A percentile compares a stretch with the other conserved stretches of the same genome.
These are phyloP conservation scores for Olivierus martensii DNA, from an alignment of 1,140 invertebrate species.

Conservation along the genomic window DNA sequence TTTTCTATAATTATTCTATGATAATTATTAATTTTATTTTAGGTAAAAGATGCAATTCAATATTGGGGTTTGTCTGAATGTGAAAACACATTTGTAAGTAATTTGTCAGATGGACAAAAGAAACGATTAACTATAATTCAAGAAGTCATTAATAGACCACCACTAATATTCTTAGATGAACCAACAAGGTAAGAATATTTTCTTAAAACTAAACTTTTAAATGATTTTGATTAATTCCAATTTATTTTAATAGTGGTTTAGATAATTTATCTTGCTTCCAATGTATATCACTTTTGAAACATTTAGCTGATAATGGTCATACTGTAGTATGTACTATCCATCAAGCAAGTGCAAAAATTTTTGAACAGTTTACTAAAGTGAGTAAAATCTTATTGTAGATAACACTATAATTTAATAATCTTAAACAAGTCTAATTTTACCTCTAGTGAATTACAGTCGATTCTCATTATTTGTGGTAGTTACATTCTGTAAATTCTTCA, in stretches of 20 bases:
- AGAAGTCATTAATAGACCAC: conserved; percentile 89
- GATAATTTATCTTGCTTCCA: conserved; percentile 74
- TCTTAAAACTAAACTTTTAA: too few species aligned
- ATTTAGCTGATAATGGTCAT: conserved; percentile 67
- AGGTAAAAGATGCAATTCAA: conserved; percentile 83
- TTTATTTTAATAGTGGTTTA: conserved; percentile 49
- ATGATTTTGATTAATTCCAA: too few species aligned
- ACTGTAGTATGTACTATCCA: conserved; percentile 95
- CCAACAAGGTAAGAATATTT: conserved; percentile 59
- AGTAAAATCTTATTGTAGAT: conserved; percentile 6
- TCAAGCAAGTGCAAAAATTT: conserved; percentile 86
- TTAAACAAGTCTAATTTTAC: too few species aligned
- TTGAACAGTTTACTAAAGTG: conserved; percentile 82
- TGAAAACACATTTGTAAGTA: conserved; percentile 56
- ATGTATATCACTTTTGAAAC: conserved; percentile 56
- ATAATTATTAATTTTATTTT: conserved; percentile 8
- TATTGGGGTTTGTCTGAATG: conserved; percentile 72
- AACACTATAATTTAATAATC: too few species aligned
- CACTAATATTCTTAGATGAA: conserved; percentile 94
- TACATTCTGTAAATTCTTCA: too few species aligned
- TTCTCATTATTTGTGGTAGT: too few species aligned
- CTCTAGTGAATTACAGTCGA: too few species aligned
- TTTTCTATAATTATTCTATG: too few species aligned
- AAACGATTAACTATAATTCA: conserved; percentile 88
- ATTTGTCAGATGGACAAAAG: conserved; percentile 79